phyloP scores from a whole-genome alignment of 2,888 invertebrate species.

The Heliconius sara region DNA sequence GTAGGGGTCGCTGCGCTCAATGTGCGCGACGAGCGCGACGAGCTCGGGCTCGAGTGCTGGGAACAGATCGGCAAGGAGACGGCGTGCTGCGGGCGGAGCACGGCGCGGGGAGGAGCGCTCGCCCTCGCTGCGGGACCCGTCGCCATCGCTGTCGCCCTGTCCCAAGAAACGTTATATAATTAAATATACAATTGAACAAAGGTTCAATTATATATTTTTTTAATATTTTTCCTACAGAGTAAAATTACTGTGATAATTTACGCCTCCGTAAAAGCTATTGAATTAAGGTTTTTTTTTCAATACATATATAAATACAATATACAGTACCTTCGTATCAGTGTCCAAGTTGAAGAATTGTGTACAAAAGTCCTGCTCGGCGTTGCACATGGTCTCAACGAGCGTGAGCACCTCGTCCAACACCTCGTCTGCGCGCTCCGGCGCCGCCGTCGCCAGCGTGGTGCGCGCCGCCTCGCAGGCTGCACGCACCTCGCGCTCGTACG shows the following conservation, averaged over 20 bases:
- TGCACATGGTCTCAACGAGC: constrained; percentile 94
- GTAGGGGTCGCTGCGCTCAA: constrained; percentile 94
- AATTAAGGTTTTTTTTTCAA: too few species aligned
- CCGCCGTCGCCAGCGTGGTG: constrained; percentile 62
- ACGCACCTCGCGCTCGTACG: constrained; percentile 93
- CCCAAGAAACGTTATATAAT: background rate
- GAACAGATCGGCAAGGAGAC: constrained; percentile 95
- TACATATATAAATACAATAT: background rate
- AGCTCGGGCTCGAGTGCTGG: constrained; percentile 94
- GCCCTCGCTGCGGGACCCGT: constrained; percentile 53
- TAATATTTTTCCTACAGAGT: too few species aligned
- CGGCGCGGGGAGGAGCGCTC: constrained; percentile 51
- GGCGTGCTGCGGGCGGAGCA: constrained; percentile 52
- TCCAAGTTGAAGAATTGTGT: constrained; percentile 95
- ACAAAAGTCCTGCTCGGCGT: constrained; percentile 98
- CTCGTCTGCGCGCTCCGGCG: constrained; percentile 58
- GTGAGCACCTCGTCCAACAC: constrained; percentile 86
- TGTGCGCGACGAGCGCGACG: constrained; percentile 91
- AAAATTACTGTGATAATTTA: too few species aligned
- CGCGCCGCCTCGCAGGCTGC: constrained; percentile 91
- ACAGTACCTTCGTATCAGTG: constrained; percentile 69
- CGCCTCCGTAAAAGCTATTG: too few species aligned
- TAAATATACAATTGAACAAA: background rate
- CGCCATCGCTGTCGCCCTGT: constrained; percentile 39
- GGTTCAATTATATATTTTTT: background rate